Evolutionary conservation across 2,888 invertebrate genomes (phyloP).

Genomic region (Lepidonotus clava): DNA sequence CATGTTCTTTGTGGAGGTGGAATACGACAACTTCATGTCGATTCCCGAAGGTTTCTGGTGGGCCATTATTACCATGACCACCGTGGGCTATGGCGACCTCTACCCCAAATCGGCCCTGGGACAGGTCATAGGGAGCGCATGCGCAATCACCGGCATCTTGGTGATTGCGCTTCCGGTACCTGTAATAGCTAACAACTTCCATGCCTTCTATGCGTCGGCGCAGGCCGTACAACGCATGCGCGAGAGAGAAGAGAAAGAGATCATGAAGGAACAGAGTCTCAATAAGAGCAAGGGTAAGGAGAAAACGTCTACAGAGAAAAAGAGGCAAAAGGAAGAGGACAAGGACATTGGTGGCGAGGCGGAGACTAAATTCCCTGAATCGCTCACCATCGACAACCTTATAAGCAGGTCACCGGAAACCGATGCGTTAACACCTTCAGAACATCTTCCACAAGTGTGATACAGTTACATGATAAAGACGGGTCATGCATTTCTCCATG

Average conservation of each 20-base stretch:
- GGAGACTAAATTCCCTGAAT: slow-evolving; percentile 16
- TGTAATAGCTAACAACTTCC: slow-evolving; percentile 56
- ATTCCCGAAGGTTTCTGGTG: slow-evolving; percentile 57
- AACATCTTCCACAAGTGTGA: slow-evolving; percentile 29
- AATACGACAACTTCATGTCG: slow-evolving; percentile 57
- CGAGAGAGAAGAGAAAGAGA: slow-evolving; percentile 38
- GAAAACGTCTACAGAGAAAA: no score
- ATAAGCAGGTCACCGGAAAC: background rate
- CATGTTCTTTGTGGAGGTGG: slow-evolving; percentile 56
- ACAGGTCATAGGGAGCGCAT: slow-evolving; percentile 49
- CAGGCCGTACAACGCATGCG: slow-evolving; percentile 54
- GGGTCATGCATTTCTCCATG: background rate
- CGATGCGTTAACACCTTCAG: background rate
- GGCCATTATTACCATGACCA: slow-evolving; percentile 56
- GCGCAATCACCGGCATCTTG: slow-evolving; percentile 56
- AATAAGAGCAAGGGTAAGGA: background rate
- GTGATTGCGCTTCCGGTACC: slow-evolving; percentile 56
- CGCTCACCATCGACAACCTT: slow-evolving; percentile 24
- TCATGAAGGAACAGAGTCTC: background rate
- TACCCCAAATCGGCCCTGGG: slow-evolving; percentile 55
- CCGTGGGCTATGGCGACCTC: slow-evolving; percentile 53
- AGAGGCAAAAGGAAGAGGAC: background rate
- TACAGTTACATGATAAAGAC: background rate
- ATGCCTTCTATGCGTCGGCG: slow-evolving; percentile 40
- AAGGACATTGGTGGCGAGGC: background rate